Evolutionary conservation across 2,888 invertebrate genomes (phyloP), one percentile per base, ranked within the genome.

Genomic region (Oscheius sp.): DNA sequence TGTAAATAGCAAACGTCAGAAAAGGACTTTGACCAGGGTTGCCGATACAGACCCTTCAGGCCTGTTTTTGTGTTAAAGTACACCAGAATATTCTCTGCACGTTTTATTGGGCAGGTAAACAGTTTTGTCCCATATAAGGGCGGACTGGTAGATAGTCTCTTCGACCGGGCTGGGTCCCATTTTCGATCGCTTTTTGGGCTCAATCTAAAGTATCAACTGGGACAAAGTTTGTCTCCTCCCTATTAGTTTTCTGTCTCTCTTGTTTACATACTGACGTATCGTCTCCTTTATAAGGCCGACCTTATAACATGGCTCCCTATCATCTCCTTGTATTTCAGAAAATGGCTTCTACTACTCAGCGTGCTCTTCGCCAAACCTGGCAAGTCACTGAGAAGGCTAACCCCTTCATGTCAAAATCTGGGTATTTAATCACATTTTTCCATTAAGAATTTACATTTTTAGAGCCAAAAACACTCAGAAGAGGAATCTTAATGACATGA

Each of bases 341-440:
- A 66, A 66, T 66, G 66, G 27, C 66, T 29, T 66, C 66, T 49
- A 52, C 16, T 35, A 18, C 66, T 27, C 52, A 27, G 16, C 49
- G 52, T n/a, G 29, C 66, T 52, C 49, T 66, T 49, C 49, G 35
- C 29, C 25, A 66, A 52, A 18, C 66, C 21, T 66, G 66, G 66
- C 25, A 66, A 25, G 66, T 66, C 49, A 66, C 66, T 7, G 66
- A 66, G 29, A 66, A 66, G 35, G 52, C 52, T 25, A 66, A 66
- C 25, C 66, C 66, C 6, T 66, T 66, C 52, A 66, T 66, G 66
- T 29, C 66, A 46, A 66, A 66, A 25, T 27, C 66, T 21, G 66
- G 66, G 66, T 66, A 18, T 41, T 63, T 18, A 13, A 35, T 25
- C 23, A 3, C 5, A 23, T n/a, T 12, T 18, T 23, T 12, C 21